Evolutionary conservation across 2,888 invertebrate species (phyloP).

Genomic region (Synergus japonicus): DNA sequence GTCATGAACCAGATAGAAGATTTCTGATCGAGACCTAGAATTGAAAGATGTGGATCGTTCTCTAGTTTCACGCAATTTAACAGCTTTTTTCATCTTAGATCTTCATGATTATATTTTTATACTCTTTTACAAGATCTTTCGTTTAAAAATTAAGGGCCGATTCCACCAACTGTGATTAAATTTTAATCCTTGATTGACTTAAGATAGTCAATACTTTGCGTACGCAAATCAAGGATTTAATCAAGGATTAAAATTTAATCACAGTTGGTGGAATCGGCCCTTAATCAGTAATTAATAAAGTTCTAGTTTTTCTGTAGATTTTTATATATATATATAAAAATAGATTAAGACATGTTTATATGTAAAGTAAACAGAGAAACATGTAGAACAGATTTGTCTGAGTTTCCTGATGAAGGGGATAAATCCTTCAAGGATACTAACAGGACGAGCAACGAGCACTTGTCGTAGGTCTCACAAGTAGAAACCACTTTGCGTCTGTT

Average conservation of each 20-base stretch:
- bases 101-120: neutral
- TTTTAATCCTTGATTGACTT: too few relatives aligned
- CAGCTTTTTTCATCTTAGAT: neutral
- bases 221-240: too few relatives aligned
- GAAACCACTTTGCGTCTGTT: slow-evolving; percentile 57
- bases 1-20: neutral
- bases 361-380: slow-evolving; percentile 9
- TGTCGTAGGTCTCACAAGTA: slow-evolving; percentile 55
- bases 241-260: too few relatives aligned
- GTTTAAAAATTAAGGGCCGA: neutral
- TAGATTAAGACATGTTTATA: too few relatives aligned
- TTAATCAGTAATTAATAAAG: too few relatives aligned
- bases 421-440: slow-evolving; percentile 46
- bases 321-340: neutral
- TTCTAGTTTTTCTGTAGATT: neutral
- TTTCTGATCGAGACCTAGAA: slow-evolving; percentile 8
- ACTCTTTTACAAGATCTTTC: neutral
- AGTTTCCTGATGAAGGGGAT: slow-evolving; percentile 42
- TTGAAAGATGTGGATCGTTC: neutral
- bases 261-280: too few relatives aligned
- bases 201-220: too few relatives aligned
- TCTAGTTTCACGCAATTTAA: neutral
- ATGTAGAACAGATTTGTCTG: slow-evolving; percentile 17
- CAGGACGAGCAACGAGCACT: slow-evolving; percentile 48
- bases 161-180: too few relatives aligned